Evolutionary conservation across 2,888 invertebrate genomes (phyloP).

Genomic region (Cyaniris semiargus): DNA sequence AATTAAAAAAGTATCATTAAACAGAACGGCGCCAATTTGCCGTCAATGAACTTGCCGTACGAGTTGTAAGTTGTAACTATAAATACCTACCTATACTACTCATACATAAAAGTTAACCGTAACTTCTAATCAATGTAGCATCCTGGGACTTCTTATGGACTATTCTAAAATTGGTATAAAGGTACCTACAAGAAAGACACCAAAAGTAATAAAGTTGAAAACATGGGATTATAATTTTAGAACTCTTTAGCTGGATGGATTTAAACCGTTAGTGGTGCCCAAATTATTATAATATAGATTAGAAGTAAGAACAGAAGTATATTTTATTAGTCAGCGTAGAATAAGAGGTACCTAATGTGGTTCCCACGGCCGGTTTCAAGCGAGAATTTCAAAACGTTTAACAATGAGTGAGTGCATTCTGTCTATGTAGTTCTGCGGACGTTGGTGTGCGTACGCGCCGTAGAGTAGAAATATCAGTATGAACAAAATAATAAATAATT

Average conservation of each 20-base stretch:
- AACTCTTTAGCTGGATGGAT: too few species aligned
- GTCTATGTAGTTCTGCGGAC: conserved; percentile 50
- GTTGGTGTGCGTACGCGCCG: conserved; percentile 48
- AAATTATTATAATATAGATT: background rate
- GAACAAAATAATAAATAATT: background rate
- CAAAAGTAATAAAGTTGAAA: background rate
- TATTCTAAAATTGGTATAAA: background rate
- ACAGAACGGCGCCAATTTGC: conserved; percentile 54
- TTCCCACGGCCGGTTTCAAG: conserved; percentile 71
- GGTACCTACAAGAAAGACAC: background rate
- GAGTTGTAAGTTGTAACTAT: conserved; percentile 42
- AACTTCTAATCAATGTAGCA: background rate
- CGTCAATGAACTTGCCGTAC: conserved; percentile 54
- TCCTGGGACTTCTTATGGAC: background rate
- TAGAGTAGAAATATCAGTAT: conserved; percentile 40
- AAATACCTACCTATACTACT: background rate
- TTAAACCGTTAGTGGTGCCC: background rate
- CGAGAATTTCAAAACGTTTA: conserved; percentile 71
- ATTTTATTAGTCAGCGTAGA: conserved; percentile 34
- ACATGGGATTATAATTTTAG: background rate
- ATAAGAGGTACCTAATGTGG: conserved; percentile 45
- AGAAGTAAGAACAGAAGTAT: conserved; percentile 1
- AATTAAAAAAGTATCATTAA: conserved; percentile 4
- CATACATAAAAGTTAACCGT: conserved; percentile 24
- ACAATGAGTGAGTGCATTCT: conserved; percentile 71